phyloP scores from a whole-genome alignment of 2,888 invertebrate genomes.

The Carterocephalus palaemon region DNA sequence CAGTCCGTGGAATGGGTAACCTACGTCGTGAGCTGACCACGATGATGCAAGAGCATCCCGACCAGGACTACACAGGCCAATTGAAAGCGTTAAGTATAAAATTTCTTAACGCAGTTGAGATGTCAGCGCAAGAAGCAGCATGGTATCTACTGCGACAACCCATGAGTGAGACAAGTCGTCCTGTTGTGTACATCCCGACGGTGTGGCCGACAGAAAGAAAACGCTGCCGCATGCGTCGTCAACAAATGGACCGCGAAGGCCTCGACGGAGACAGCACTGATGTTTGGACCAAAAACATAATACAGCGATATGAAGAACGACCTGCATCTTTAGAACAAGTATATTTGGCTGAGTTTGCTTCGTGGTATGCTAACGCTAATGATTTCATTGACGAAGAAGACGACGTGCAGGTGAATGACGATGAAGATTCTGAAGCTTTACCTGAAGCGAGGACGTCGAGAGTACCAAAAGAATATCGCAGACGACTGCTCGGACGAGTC shows the following conservation, averaged over 20 bases:
- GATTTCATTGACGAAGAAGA: conserved; percentile 29
- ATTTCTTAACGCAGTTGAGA: conserved; percentile 1
- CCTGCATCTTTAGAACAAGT: background rate
- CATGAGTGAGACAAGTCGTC: conserved; percentile 29
- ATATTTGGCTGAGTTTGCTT: background rate
- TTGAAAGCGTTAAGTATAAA: conserved; percentile 35
- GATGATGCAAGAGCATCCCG: conserved; percentile 36
- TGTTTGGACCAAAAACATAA: background rate
- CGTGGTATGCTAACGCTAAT: conserved; percentile 10
- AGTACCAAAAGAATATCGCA: conserved; percentile 37
- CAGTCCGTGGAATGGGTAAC: conserved; percentile 44
- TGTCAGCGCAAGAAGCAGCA: conserved; percentile 47
- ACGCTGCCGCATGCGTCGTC: conserved; percentile 30
- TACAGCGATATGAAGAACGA: background rate
- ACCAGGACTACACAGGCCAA: conserved; percentile 36
- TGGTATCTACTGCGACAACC: conserved; percentile 37
- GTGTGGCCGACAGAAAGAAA: conserved; percentile 42
- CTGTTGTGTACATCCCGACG: conserved; percentile 34
- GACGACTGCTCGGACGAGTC: conserved; percentile 35
- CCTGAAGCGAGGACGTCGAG: conserved; percentile 33
- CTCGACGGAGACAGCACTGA: background rate
- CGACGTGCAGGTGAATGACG: conserved; percentile 38
- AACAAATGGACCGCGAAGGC: background rate
- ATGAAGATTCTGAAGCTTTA: conserved; percentile 36
- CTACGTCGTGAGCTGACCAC: conserved; percentile 42